Base-by-base conservation (phyloP, 2,888 invertebrate species). In the Erebia ligea region DNA sequence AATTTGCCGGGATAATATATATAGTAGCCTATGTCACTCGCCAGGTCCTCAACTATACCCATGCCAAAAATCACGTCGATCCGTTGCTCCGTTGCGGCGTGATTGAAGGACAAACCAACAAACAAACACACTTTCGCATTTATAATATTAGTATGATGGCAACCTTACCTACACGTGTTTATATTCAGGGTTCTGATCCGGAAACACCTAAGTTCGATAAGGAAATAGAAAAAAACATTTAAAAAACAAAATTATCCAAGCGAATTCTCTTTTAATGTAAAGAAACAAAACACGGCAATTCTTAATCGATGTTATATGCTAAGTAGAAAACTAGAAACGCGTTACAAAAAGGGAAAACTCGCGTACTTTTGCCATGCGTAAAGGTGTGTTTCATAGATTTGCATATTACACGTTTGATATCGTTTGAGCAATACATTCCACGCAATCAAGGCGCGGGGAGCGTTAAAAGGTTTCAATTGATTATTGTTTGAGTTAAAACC, bases 371-470 rank as follows among this genome's bases (percentile, higher is more conserved):
- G 42, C 56, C 15, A 57, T 42, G 42, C 66, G 57, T 66, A 21
- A 56, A 57, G 66, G 19, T 42, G 57, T 57, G 56, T 40, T 54
- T 34, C 42, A 54, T 66, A 21, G 42, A 73, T 72, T 73, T 62
- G 61, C 73, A 73, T 73, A 72, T 57, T 63, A 68, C 68, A 71
- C 59, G 48, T n/a, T 48, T 59, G 25, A 21, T 48, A 57, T 69
- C 57, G 57, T 63, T 63, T 62, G 48, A 71, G 56, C 66, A 56
- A 61, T 67, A 72, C 67, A 69, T 69, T 69, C 67, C 69, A 52
- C 67, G 71, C 73, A 73, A 73, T 72, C 73, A 73, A 72, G 69
- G 52, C 67, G 42, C 42, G 52, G 65, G 50, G 50, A 73, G 66
- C 66, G 25, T 62, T 61, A 61, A 68, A 67, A 58, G 67, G n/a